Evolutionary conservation across 2,113 vertebrate genomes (phyloP).

Genomic region (Tenrec ecaudatus): DNA sequence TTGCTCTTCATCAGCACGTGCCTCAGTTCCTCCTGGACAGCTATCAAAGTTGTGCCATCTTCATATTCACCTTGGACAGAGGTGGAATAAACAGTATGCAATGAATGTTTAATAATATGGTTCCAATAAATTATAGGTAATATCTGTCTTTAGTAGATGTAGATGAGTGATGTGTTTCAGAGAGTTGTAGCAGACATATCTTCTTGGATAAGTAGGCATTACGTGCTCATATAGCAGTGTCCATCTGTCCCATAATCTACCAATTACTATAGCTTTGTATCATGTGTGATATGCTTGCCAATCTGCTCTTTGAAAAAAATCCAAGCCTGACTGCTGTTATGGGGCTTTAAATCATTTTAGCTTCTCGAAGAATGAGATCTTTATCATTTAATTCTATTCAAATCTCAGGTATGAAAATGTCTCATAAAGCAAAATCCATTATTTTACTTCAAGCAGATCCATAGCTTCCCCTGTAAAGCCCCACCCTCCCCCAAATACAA

Average conservation of each 20-base stretch:
- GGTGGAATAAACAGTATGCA: background rate
- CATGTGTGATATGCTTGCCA: background rate
- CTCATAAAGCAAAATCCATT: slow-evolving; percentile 16
- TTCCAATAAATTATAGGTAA: background rate
- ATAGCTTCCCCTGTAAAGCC: background rate
- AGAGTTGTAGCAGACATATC: background rate
- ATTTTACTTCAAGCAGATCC: slow-evolving; percentile 6
- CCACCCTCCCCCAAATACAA: background rate
- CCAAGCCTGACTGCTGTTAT: background rate
- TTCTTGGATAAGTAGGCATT: slow-evolving; percentile 24
- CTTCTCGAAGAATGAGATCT: background rate
- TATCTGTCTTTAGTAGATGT: background rate
- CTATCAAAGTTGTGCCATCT: no score
- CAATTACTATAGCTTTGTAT: background rate
- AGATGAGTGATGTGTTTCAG: background rate
- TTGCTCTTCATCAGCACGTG: no score
- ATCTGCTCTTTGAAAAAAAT: slow-evolving; percentile 18
- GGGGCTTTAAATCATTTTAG: background rate
- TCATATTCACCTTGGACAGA: no score
- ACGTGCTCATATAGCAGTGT: background rate
- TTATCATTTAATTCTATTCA: slow-evolving; percentile 36
- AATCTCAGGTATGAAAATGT: slow-evolving; percentile 30
- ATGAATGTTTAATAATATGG: background rate
- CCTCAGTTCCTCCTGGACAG: no score
- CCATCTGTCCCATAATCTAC: slow-evolving; percentile 16